These are phyloP conservation scores for Mus pahari DNA, from an alignment of 2,113 vertebrate genomes.

Conservation along the genomic window DNA sequence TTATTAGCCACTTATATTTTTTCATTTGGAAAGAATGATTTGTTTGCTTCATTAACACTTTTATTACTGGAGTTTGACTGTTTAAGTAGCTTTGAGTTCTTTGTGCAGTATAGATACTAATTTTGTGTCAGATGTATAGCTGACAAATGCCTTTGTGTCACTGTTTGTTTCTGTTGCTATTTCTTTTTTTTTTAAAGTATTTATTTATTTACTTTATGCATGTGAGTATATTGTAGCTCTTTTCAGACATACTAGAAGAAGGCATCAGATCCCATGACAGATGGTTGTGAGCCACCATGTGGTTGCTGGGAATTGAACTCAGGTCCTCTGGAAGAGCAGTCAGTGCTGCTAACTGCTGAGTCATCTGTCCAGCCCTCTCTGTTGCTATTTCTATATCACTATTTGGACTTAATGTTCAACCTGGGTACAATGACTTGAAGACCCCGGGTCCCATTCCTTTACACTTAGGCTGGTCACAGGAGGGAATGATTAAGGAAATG, in stretches of 20 bases:
- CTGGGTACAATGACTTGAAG: neutral
- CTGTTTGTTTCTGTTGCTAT: too few species aligned
- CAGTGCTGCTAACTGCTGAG: too few species aligned
- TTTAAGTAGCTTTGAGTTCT: neutral
- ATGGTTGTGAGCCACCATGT: too few species aligned
- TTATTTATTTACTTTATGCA: too few species aligned
- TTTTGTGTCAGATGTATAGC: too few species aligned
- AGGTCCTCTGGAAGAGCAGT: too few species aligned
- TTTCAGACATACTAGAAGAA: too few species aligned
- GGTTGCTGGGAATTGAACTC: too few species aligned
- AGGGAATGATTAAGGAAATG: neutral
- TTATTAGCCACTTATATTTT: neutral
- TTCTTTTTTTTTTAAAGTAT: neutral
- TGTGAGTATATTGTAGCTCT: too few species aligned
- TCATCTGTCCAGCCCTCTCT: neutral
- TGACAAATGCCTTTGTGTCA: too few species aligned
- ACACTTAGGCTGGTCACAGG: neutral
- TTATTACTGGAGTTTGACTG: neutral
- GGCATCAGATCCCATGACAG: too few species aligned
- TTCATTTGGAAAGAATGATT: neutral
- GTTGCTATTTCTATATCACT: neutral
- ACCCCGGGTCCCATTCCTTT: neutral
- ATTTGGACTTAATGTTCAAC: neutral
- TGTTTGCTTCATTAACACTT: neutral
- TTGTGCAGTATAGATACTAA: neutral